phyloP scores from a whole-genome alignment of 2,797 vertebrate genomes.

The Aselliscus stoliczkanus region DNA sequence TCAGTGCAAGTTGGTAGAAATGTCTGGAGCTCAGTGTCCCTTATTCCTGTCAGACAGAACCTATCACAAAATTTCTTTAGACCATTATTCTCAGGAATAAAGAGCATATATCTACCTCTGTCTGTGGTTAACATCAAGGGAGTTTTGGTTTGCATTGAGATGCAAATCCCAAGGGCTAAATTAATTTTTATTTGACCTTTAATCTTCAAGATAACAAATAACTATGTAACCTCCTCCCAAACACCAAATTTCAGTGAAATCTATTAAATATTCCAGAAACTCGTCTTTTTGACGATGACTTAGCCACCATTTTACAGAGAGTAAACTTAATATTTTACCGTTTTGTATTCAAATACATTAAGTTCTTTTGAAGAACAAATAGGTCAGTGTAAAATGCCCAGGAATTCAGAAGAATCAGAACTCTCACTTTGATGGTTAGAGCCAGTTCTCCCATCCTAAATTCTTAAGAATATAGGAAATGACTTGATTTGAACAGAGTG shows the following conservation, averaged over 20 bases:
- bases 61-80: not conserved
- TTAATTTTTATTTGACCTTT: constrained; percentile 16
- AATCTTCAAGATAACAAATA: not conserved
- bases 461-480: not conserved
- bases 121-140: not conserved
- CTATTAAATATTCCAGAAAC: not conserved
- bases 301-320: not conserved
- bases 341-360: not conserved
- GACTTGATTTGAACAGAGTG: not conserved
- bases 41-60: not conserved
- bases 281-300: not conserved
- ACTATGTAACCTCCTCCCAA: not conserved
- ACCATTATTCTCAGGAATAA: not conserved
- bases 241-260: not conserved
- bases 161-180: not conserved
- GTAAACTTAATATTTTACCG: not conserved
- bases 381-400: not conserved
- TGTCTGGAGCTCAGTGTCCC: not conserved
- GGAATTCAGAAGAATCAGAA: not conserved
- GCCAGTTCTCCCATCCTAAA: not conserved
- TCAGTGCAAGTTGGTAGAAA: not conserved
- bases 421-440: not conserved
- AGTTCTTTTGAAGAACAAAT: not conserved
- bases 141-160: not conserved
- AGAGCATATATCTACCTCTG: not conserved